Evolutionary conservation across 1,140 invertebrate genomes (phyloP).

Genomic region (Bradynema listronoti): DNA sequence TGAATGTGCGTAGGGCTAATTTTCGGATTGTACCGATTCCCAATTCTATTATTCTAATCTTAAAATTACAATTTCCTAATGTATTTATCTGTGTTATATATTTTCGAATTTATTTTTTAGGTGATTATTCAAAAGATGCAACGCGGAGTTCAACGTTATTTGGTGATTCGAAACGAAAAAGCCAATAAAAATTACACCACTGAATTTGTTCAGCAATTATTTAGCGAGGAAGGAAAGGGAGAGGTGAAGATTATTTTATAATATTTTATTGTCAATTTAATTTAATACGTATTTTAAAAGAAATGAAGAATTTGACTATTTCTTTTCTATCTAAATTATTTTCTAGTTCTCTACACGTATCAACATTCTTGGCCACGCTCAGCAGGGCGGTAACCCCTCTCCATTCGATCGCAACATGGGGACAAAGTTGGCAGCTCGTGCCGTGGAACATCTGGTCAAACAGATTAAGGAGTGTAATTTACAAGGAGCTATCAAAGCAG

Average conservation of each 20-base stretch:
- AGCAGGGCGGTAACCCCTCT: slow-evolving; percentile 76
- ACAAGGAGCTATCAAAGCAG: slow-evolving; percentile 42
- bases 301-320: background rate
- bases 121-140: slow-evolving; percentile 88
- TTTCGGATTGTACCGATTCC: too few relatives aligned
- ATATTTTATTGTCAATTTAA: background rate
- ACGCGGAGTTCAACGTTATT: slow-evolving; percentile 85
- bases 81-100: background rate
- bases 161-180: slow-evolving; percentile 79
- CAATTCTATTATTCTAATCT: too few relatives aligned
- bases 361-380: slow-evolving; percentile 40
- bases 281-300: slow-evolving; percentile 4
- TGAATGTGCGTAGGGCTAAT: too few relatives aligned
- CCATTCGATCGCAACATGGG: slow-evolving; percentile 97
- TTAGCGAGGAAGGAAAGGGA: slow-evolving; percentile 91
- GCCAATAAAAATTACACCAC: slow-evolving; percentile 85
- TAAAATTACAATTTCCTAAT: slow-evolving; percentile 8
- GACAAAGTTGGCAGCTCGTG: slow-evolving; percentile 93
- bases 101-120: slow-evolving; percentile 67
- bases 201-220: slow-evolving; percentile 77
- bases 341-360: slow-evolving; percentile 32
- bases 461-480: slow-evolving; percentile 59
- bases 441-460: slow-evolving; percentile 71
- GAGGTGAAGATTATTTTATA: slow-evolving; percentile 27
- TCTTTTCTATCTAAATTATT: background rate